Evolutionary conservation across 2,888 invertebrate genomes (phyloP).

Genomic region (Meta bourneti): DNA sequence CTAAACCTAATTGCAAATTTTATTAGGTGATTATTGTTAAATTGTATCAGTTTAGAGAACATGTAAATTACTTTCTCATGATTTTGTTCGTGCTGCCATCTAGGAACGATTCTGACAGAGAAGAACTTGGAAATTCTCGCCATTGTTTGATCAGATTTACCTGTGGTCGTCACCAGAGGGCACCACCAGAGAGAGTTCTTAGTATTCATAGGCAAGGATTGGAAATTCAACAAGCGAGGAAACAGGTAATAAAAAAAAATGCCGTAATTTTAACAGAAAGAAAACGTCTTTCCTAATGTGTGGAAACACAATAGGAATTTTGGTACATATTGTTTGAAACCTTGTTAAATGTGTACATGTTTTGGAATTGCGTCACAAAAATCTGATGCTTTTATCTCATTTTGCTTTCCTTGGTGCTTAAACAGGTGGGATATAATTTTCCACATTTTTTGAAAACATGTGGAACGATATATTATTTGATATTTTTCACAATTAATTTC

Average conservation of each 20-base stretch:
- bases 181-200: slow-evolving; percentile 64
- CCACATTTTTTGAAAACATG: too few species aligned
- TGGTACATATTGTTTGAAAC: not conserved
- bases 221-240: slow-evolving; percentile 78
- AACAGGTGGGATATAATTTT: too few species aligned
- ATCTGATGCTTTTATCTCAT: too few species aligned
- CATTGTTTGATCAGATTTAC: slow-evolving; percentile 52
- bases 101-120: slow-evolving; percentile 62
- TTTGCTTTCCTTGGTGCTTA: too few species aligned
- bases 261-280: not conserved
- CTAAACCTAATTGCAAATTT: too few species aligned
- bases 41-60: too few species aligned
- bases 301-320: not conserved
- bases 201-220: slow-evolving; percentile 70
- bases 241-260: slow-evolving; percentile 77
- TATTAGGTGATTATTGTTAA: too few species aligned
- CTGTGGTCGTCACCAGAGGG: slow-evolving; percentile 70
- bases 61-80: too few species aligned
- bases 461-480: too few species aligned
- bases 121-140: slow-evolving; percentile 22
- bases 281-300: not conserved
- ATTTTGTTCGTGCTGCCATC: slow-evolving; percentile 58
- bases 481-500: too few species aligned
- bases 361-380: not conserved
- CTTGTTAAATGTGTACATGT: not conserved